These are phyloP conservation scores for Ips typographus DNA, from an alignment of 1,140 invertebrate genomes.

Conservation along the genomic window DNA sequence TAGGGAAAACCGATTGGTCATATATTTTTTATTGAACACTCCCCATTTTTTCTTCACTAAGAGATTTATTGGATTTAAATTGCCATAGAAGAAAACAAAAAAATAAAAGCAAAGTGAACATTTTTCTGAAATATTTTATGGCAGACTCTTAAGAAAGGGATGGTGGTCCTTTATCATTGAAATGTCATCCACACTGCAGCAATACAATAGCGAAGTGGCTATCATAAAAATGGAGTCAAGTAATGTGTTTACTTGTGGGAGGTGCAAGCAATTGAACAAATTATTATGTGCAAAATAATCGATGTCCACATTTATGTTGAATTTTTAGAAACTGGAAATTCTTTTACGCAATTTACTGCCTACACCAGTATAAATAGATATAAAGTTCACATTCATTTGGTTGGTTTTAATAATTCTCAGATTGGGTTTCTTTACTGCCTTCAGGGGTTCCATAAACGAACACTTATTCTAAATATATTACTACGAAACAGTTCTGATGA, in stretches of 20 bases:
- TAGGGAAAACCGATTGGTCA: slow-evolving; percentile 2
- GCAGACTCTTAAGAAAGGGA: not conserved
- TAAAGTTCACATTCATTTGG: too few species aligned
- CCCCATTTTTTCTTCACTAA: not conserved
- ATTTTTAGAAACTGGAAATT: too few species aligned
- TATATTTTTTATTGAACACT: not conserved
- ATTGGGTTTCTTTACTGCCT: slow-evolving; percentile 8
- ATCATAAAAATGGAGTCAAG: slow-evolving; percentile 20
- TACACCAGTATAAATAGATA: too few species aligned
- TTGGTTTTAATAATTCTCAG: too few species aligned
- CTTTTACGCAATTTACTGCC: too few species aligned
- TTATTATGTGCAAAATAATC: too few species aligned
- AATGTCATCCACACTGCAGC: slow-evolving; percentile 11
- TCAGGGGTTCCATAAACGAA: slow-evolving; percentile 19
- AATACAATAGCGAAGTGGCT: slow-evolving; percentile 13
- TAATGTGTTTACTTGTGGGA: slow-evolving; percentile 10
- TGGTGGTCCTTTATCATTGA: slow-evolving; percentile 9
- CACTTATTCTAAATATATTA: slow-evolving; percentile 27
- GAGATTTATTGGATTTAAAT: not conserved
- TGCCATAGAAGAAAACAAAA: not conserved
- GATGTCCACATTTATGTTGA: too few species aligned
- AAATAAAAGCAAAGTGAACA: not conserved
- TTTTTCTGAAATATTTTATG: slow-evolving; percentile 1
- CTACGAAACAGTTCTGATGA: slow-evolving; percentile 20
- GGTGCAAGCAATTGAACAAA: not conserved